Evolutionary conservation across 2,797 vertebrate genomes (phyloP).

Genomic region (Acomys russatus): DNA sequence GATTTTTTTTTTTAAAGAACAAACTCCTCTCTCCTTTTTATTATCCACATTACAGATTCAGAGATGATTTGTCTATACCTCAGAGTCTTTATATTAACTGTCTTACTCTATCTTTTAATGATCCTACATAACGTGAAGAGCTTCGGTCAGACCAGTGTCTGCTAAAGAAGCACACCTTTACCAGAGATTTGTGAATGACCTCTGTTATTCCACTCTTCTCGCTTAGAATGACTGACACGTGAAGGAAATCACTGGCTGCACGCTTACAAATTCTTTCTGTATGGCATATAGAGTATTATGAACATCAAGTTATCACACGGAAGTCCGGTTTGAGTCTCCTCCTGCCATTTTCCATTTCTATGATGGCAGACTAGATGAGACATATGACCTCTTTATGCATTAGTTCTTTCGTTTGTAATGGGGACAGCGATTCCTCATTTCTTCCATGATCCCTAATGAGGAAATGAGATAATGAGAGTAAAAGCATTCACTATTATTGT

Average conservation of each 20-base stretch:
- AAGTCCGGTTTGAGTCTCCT: background rate
- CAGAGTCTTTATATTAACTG: slow-evolving; percentile 51
- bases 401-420: slow-evolving; percentile 39
- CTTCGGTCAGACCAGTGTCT: slow-evolving; percentile 16
- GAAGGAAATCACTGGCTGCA: background rate
- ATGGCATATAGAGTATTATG: background rate
- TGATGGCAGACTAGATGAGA: background rate
- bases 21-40: background rate
- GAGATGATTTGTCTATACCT: slow-evolving; percentile 62
- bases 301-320: background rate
- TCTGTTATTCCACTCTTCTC: background rate
- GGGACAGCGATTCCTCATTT: slow-evolving; percentile 58
- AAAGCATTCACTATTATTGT: slow-evolving; percentile 64
- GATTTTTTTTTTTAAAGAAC: background rate
- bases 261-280: background rate
- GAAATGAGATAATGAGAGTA: slow-evolving; percentile 71
- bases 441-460: slow-evolving; percentile 67
- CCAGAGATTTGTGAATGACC: background rate
- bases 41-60: slow-evolving; percentile 38
- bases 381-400: slow-evolving; percentile 3
- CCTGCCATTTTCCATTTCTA: slow-evolving; percentile 28
- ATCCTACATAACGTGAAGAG: slow-evolving; percentile 42
- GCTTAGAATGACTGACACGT: background rate
- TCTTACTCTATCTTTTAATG: slow-evolving; percentile 57
- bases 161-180: background rate